Percentiles rank a stretch among this genome's conserved stretches.
Evolutionary conservation across 2,113 vertebrate species (phyloP).

Genomic region (Gambusia affinis): DNA sequence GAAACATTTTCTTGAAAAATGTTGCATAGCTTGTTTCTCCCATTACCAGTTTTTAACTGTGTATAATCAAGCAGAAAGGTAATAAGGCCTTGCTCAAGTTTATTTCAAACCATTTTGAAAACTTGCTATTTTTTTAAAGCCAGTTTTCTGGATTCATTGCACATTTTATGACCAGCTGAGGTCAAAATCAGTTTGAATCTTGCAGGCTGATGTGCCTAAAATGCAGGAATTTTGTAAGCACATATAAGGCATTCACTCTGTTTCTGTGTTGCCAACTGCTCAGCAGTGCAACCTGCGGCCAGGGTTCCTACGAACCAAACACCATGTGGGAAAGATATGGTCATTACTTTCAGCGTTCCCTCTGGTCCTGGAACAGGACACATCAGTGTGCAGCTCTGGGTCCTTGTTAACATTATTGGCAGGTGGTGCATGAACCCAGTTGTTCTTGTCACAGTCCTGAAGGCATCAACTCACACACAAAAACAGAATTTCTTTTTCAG

Average conservation of each 20-base stretch:
- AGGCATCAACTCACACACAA: slow-evolving; percentile 58
- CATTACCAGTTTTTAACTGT: slow-evolving; percentile 18
- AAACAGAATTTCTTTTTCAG: slow-evolving; percentile 45
- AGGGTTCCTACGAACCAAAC: slow-evolving; percentile 61
- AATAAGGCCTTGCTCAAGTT: neutral
- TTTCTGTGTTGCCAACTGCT: slow-evolving; percentile 21
- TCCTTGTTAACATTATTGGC: slow-evolving; percentile 76
- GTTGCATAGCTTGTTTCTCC: slow-evolving; percentile 7
- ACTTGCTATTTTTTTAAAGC: neutral
- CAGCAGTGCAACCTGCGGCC: slow-evolving; percentile 39
- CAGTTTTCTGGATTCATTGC: neutral
- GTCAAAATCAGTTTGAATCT: neutral
- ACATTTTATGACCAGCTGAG: neutral
- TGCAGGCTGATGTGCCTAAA: neutral
- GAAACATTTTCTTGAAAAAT: slow-evolving; percentile 47
- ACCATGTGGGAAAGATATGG: slow-evolving; percentile 68
- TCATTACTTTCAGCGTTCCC: slow-evolving; percentile 59
- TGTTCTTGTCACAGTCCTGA: slow-evolving; percentile 63
- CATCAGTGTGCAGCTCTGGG: slow-evolving; percentile 47
- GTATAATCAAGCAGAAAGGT: slow-evolving; percentile 47
- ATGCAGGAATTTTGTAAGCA: slow-evolving; percentile 9
- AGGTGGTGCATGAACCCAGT: slow-evolving; percentile 72
- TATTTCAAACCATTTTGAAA: neutral
- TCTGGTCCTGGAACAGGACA: slow-evolving; percentile 54
- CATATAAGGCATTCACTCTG: slow-evolving; percentile 14